Percentiles rank a stretch among this genome's conserved stretches.
These are phyloP conservation scores for Nymphalis c-album DNA, from an alignment of 2,888 invertebrate species.

Conservation along the genomic window DNA sequence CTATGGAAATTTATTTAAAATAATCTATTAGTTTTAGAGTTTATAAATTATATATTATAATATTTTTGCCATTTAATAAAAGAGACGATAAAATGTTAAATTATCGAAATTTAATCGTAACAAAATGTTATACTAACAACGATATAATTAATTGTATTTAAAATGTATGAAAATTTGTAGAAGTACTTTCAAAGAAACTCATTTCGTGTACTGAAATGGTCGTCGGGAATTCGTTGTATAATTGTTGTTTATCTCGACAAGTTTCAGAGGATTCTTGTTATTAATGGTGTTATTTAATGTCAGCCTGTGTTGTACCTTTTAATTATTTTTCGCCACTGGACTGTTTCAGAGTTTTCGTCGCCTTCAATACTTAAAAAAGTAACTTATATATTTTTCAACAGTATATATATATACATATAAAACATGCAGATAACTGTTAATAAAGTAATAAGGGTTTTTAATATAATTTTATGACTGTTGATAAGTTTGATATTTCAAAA, in stretches of 20 bases:
- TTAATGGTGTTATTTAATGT: constrained; percentile 75
- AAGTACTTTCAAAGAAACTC: constrained; percentile 25
- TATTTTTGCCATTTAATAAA: too few relatives aligned
- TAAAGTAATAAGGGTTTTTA: too few relatives aligned
- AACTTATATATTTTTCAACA: neutral
- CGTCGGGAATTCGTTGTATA: constrained; percentile 55
- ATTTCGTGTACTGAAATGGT: constrained; percentile 51
- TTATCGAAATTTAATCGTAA: neutral
- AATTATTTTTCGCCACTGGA: constrained; percentile 68
- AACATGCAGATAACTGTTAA: neutral
- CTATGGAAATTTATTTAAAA: neutral
- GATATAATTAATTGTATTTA: neutral
- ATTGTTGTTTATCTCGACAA: constrained; percentile 72
- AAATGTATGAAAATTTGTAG: constrained; percentile 5
- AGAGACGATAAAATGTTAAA: too few relatives aligned
- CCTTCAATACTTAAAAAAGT: neutral
- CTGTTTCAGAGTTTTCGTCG: constrained; percentile 28
- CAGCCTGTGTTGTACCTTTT: constrained; percentile 64
- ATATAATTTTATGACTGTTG: too few relatives aligned
- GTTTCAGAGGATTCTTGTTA: constrained; percentile 68
- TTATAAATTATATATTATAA: too few relatives aligned
- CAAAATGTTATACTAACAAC: neutral
- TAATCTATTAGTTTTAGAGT: neutral
- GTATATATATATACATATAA: neutral
- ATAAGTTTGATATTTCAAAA: too few relatives aligned